These are phyloP conservation scores for Muraenolepis orangiensis DNA, from an alignment of 2,797 vertebrate species.

Conservation along the genomic window DNA sequence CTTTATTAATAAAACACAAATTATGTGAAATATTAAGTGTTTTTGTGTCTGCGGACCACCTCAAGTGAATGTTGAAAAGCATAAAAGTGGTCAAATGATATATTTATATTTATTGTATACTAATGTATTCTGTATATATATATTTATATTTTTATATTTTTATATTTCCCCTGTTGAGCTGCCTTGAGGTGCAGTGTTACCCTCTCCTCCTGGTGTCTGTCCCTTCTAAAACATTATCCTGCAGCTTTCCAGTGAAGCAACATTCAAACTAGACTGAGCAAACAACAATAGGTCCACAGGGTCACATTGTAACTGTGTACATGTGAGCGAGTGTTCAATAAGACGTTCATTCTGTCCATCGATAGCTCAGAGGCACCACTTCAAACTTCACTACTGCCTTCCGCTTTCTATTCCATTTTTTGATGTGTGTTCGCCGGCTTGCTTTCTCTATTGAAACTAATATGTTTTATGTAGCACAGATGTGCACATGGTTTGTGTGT, in stretches of 20 bases:
- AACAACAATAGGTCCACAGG: neutral
- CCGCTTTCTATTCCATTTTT: neutral
- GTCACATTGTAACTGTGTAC: neutral
- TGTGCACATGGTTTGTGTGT: slow-evolving; percentile 24
- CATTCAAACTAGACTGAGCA: neutral
- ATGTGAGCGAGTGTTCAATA: neutral
- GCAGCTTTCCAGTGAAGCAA: no score
- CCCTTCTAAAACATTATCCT: no score
- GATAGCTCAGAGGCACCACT: neutral
- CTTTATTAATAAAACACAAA: neutral
- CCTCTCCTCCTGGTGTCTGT: no score
- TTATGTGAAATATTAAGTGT: neutral
- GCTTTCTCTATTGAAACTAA: slow-evolving; percentile 34
- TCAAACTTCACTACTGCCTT: neutral
- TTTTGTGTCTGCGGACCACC: neutral
- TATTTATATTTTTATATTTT: neutral
- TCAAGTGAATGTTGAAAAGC: no score
- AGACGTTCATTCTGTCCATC: neutral
- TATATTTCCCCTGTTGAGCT: no score
- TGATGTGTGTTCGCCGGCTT: slow-evolving; percentile 19
- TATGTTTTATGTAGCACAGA: slow-evolving; percentile 43
- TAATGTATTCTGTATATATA: neutral
- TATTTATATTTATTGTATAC: no score
- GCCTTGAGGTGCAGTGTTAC: no score
- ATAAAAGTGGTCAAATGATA: no score